Evolutionary conservation across 1,140 invertebrate genomes (phyloP), one percentile per base, ranked within the genome.

Genomic region (Zophobas atratus): DNA sequence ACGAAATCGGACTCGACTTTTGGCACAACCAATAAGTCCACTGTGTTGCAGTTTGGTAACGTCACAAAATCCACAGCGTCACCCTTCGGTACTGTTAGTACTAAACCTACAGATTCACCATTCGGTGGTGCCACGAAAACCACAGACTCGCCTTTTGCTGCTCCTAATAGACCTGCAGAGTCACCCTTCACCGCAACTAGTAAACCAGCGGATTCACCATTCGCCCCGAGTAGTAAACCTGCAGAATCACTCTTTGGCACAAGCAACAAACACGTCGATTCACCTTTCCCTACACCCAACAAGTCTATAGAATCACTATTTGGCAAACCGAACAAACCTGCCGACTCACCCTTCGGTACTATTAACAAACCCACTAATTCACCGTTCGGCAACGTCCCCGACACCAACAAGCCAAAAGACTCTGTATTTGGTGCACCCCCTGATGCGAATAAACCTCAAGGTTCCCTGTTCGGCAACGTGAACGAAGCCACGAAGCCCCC

Each of bases 371-470:
- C 49, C 4, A 20, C 49, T 20, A 51, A 32, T 51, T 55, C 53
- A 6, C 53, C 32, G 1, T 55, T 55, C 53, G 32, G 53, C 6
- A 57, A 57, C 55, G 43, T 46, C 3, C 20, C 20, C 34, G 56
- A 60, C 36, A 2, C 56, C 3, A 60, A 60, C 36, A 60, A 60
- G 38, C 56, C 33, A 60, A 60, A 60, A 60, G 56, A 60, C 35
- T 38, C 56, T 36, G 20, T 60, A 20, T 60, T 60, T 39, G 56
- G 56, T 6, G 36, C 6, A 6, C 6, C 56, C 34, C n/a, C 56
- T 35, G 56, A 60, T n/a, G 8, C 56, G 6, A 60, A 60, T 60
- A 60, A 60, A 60, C 56, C 56, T n/a, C 56, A 60, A 60, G 8
- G 1, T 6, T 33, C 32, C 2, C 8, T 60, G 36, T 60, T 60